Conservation (phyloP, 2,113 vertebrate genomes). For the Rhizomys pruinosus region DNA sequence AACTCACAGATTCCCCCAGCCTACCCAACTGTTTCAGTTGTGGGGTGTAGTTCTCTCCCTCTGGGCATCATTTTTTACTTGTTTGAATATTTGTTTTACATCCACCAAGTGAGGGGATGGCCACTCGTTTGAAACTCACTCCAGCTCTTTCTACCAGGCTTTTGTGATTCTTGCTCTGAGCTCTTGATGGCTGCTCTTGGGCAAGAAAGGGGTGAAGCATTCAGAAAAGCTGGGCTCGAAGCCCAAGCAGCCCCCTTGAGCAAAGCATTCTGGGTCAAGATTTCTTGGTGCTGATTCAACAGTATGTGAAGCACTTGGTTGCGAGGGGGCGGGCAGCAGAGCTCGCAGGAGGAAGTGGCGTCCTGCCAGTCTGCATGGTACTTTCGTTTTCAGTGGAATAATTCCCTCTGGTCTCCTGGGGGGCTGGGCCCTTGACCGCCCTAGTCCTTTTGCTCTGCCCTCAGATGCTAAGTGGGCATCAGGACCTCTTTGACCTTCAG, state of each 20-base stretch:
- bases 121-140: not conserved
- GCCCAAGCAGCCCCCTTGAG: conserved; percentile 41
- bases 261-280: conserved; percentile 59
- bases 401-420: not conserved
- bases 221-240: conserved; percentile 36
- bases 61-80: not conserved
- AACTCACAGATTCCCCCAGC: not conserved
- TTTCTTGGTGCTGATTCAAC: conserved; percentile 51
- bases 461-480: rapidly evolving
- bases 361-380: not conserved
- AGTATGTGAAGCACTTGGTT: not conserved
- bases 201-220: not conserved
- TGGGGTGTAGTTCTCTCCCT: not conserved
- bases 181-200: not conserved
- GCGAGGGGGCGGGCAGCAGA: not conserved
- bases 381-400: conserved; percentile 66
- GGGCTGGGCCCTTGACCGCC: rapidly evolving
- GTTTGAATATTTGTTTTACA: not conserved
- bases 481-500: not conserved
- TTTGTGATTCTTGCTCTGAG: not conserved
- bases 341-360: conserved; percentile 58
- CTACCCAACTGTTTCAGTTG: not conserved
- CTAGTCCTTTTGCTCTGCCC: not conserved
- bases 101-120: not conserved
- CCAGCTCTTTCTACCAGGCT: not conserved